Evolutionary conservation across 2,113 vertebrate species (phyloP).

Genomic region (Paramormyrops kingsleyae): DNA sequence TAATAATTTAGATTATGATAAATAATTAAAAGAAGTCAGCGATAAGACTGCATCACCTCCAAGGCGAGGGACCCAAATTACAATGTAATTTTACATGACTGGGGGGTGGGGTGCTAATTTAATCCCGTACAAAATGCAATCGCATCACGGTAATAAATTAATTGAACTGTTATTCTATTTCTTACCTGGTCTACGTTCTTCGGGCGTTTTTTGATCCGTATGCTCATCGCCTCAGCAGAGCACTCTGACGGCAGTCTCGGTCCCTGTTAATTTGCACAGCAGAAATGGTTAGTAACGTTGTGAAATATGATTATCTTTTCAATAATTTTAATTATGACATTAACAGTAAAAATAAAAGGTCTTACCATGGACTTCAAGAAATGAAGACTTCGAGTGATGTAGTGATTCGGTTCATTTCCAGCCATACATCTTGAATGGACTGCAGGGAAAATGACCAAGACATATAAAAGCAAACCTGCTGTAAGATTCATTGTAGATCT

Average conservation of each 20-base stretch:
- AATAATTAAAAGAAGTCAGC: background rate
- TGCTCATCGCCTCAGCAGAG: background rate
- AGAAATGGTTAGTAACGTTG: background rate
- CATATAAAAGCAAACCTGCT: background rate
- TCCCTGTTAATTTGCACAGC: background rate
- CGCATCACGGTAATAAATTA: background rate
- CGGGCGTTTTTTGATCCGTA: background rate
- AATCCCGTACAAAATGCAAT: background rate
- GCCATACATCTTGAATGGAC: background rate
- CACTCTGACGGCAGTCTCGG: background rate
- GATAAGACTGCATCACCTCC: background rate
- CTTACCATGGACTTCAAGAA: background rate
- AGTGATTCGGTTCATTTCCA: background rate
- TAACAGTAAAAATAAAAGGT: background rate
- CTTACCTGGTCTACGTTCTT: background rate
- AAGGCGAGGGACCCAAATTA: background rate
- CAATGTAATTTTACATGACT: background rate
- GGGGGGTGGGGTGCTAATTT: background rate
- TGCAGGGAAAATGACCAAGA: background rate
- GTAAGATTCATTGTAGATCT: background rate
- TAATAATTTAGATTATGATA: background rate
- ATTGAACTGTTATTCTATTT: background rate
- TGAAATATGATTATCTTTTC: background rate
- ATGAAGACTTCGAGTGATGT: background rate
- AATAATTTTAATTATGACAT: background rate